Base-by-base conservation (phyloP, 1,140 invertebrate genomes). In the Drosophila burlai region DNA sequence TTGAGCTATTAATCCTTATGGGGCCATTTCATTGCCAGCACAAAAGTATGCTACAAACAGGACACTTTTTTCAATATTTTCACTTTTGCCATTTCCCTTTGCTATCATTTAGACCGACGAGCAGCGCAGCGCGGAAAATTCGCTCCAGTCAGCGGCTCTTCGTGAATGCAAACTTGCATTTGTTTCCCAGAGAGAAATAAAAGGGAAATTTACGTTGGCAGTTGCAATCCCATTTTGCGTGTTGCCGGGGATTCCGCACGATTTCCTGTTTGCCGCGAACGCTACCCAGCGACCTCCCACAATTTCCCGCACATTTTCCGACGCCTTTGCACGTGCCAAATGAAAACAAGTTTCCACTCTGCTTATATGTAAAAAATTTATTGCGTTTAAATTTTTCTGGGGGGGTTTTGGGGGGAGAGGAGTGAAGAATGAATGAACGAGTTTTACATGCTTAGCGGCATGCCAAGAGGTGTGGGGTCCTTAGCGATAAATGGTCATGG, bases 401-500 rank as follows among this genome's bases (percentile, higher is more conserved):
- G 54, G 15, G 8, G 24, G 24, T 24, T 64, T 57, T 7, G 8
- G 8, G 54, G n/a, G 21, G 9, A 1, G 15, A 13, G 10, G n/a
- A 18, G 62, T 50, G 62, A 45, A 50, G 45, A 42, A 47, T 18
- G 40, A 34, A 61, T 61, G 65, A 75, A 63, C 54, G 68, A 61
- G 63, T 85, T 85, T 84, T 85, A 81, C 73, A 85, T 85, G 82
- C 83, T 69, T 36, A 79, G 21, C 73, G 63, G 81, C 81, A 84
- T 85, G 62, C 62, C 49, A 63, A 63, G 67, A 26, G 43, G 34
- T 42, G 58, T 15, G 24, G 18, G 47, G 15, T 29, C 62, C 60
- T 71, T 85, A 79, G 38, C 60, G 55, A 54, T 86, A 82, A 76
- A 73, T 57, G 47, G 40, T 47, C 18, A 21, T 61, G 36, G 24